Base-by-base conservation (phyloP, 1,140 invertebrate species). In the Orussus abietinus region DNA sequence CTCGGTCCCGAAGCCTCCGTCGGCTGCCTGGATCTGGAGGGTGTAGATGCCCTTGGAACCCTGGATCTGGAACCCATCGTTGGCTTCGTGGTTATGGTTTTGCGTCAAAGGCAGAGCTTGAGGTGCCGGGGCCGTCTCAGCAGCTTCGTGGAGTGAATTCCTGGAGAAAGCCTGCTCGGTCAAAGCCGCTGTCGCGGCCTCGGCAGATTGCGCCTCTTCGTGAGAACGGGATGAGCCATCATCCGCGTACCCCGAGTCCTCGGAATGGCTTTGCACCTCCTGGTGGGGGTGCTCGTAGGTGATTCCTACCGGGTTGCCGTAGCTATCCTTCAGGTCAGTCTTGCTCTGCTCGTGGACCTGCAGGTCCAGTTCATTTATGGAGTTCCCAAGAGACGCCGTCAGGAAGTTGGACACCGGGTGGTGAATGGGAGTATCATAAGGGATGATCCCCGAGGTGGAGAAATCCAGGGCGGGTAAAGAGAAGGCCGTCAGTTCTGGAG, bases 1-100 rank as follows among this genome's bases (percentile, higher is more conserved):
- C 31, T 64, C 61, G 0, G 69, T 66, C 1, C 63, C 62, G 1
- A 63, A 42, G 26, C 59, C 57, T 4, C 72, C 66, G n/a, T 77
- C 70, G 1, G 80, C 75, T 2, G 80, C 67, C 49, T 86, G 85
- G 33, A 88, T 87, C 64, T 88, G 84, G 5, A 88, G 61, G 1
- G 81, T 82, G 49, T 88, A 89, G 13, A 77, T 77, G 3, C 80
- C 82, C 5, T 77, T 72, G 2, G 79, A 75, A 1, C 78, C 81
- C 57, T 80, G 77, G 13, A 80, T 55, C 7, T 80, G 78, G 38
- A 86, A 80, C 30, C 80, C 77, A 51, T 81, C 64, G 4, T 50
- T 42, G 9, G 53, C 55, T 7, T 55, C 45, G 0, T 50, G 33
- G 1, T 53, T 47, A 18, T 61, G 21, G 14, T 54, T 45, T 25